Conservation (phyloP, 2,113 vertebrate species). For the Elgaria multicarinata region DNA sequence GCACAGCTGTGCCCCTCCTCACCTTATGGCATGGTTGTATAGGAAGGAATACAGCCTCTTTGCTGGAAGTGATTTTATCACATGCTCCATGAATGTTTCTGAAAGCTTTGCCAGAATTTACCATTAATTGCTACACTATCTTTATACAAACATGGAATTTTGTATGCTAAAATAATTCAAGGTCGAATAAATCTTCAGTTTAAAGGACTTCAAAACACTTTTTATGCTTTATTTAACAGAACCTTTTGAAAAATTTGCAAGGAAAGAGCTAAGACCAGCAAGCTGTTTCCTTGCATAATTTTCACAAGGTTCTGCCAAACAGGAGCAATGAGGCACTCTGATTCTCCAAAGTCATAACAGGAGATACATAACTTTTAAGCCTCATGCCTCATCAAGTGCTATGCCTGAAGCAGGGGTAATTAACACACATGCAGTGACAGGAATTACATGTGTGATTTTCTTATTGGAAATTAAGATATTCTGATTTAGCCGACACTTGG, state of each 20-base stretch:
- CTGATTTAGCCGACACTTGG: constrained; percentile 38
- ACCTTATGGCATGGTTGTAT: neutral
- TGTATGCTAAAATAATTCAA: neutral
- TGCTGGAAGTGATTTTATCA: neutral
- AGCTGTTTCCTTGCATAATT: too few relatives aligned
- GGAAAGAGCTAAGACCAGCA: constrained; percentile 7
- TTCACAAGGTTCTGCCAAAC: constrained; percentile 26
- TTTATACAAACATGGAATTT: neutral
- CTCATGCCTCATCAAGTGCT: constrained; percentile 68
- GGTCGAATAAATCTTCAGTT: neutral
- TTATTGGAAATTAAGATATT: constrained; percentile 60
- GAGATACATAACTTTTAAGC: constrained; percentile 49
- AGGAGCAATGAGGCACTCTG: constrained; percentile 68
- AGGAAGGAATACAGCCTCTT: neutral
- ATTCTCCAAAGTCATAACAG: constrained; percentile 59
- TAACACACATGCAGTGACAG: constrained; percentile 67
- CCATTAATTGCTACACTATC: neutral
- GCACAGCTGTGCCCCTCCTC: too few relatives aligned
- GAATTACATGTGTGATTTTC: constrained; percentile 62
- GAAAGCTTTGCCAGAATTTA: neutral
- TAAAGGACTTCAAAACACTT: neutral
- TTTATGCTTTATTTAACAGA: constrained; percentile 20
- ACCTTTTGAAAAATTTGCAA: constrained; percentile 51
- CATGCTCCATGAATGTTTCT: neutral
- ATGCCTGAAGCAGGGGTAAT: constrained; percentile 63